These are phyloP conservation scores for Lobophora halterata DNA, from an alignment of 2,888 invertebrate species.

Conservation along the genomic window DNA sequence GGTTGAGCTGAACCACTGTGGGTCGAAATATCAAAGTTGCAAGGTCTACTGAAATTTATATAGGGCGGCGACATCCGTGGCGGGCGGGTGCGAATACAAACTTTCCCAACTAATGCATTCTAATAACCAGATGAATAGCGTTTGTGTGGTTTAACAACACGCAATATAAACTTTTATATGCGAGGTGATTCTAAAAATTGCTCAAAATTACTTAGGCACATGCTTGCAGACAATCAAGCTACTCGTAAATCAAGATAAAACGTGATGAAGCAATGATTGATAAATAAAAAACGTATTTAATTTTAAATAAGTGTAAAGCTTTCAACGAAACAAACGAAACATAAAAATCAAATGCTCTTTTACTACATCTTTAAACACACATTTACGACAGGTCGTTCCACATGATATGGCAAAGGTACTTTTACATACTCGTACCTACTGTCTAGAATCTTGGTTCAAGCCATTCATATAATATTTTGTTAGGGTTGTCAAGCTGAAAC, in stretches of 20 bases:
- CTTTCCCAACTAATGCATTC: constrained; percentile 38
- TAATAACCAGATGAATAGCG: constrained; percentile 41
- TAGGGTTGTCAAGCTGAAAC: neutral
- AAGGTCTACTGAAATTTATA: constrained; percentile 33
- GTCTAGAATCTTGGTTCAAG: constrained; percentile 39
- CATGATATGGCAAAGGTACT: constrained; percentile 43
- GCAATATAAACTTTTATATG: constrained; percentile 11
- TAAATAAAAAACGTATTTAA: no score
- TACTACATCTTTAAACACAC: constrained; percentile 19
- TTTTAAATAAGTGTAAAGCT: no score
- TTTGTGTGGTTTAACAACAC: constrained; percentile 42
- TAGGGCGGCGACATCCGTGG: constrained; percentile 43
- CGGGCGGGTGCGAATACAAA: constrained; percentile 36
- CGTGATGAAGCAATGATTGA: no score
- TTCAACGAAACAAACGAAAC: constrained; percentile 7
- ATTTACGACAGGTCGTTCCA: constrained; percentile 26
- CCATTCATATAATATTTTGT: constrained; percentile 18
- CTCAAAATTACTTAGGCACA: no score
- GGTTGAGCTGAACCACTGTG: constrained; percentile 27
- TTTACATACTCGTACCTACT: constrained; percentile 44
- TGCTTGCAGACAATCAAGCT: no score
- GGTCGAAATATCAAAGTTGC: constrained; percentile 42
- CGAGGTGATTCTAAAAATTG: constrained; percentile 11
- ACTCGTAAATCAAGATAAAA: no score
- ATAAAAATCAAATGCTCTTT: constrained; percentile 25